These are phyloP conservation scores for Drepana falcataria DNA, from an alignment of 2,888 invertebrate species.

Conservation along the genomic window DNA sequence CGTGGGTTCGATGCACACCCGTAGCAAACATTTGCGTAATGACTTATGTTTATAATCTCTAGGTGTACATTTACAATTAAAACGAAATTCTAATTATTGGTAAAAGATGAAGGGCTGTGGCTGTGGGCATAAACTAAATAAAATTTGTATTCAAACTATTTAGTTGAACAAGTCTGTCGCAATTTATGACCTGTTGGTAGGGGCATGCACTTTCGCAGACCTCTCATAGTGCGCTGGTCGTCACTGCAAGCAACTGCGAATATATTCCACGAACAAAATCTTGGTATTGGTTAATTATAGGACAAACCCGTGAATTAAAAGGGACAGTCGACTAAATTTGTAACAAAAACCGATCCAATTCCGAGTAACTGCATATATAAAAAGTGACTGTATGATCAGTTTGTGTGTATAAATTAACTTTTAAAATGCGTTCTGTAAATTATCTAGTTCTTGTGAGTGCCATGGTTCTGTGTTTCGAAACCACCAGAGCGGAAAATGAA, in stretches of 20 bases:
- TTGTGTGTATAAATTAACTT: not conserved
- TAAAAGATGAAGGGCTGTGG: no score
- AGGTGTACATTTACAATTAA: no score
- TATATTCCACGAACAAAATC: not conserved
- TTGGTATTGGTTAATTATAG: no score
- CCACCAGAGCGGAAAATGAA: slow-evolving; percentile 36
- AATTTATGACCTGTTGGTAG: slow-evolving; percentile 36
- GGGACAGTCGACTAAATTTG: slow-evolving; percentile 3
- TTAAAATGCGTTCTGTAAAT: slow-evolving; percentile 34
- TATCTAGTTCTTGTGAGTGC: slow-evolving; percentile 35
- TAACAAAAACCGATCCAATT: not conserved
- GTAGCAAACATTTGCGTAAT: no score
- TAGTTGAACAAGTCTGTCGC: slow-evolving; percentile 28
- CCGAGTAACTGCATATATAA: not conserved
- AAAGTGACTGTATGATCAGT: not conserved
- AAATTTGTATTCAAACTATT: not conserved
- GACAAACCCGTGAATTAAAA: not conserved
- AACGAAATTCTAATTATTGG: no score
- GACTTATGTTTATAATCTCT: no score
- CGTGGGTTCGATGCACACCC: no score
- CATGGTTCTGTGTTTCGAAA: slow-evolving; percentile 44
- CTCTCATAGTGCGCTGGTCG: slow-evolving; percentile 31
- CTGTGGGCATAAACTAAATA: not conserved
- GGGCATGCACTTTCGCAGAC: slow-evolving; percentile 51
- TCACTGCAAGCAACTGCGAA: slow-evolving; percentile 12